Evolutionary conservation across 2,797 vertebrate species (phyloP).

Genomic region (Megalops cyprinoides): DNA sequence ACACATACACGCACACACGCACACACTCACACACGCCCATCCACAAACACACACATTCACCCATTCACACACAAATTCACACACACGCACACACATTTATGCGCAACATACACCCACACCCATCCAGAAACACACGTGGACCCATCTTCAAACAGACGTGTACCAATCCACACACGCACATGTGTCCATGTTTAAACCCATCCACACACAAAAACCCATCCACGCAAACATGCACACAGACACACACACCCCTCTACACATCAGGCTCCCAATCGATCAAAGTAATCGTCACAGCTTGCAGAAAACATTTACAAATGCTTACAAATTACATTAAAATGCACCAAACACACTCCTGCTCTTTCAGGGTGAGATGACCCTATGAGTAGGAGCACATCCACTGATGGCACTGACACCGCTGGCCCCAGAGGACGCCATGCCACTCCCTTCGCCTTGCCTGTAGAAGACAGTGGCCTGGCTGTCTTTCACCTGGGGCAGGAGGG

Average conservation of each 20-base stretch:
- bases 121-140: not conserved
- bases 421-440: not conserved
- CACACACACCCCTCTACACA: not conserved
- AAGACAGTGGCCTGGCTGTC: too few species aligned
- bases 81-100: not conserved
- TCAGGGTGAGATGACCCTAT: not conserved
- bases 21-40: not conserved
- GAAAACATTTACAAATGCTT: not conserved
- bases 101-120: not conserved
- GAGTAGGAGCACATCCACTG: not conserved
- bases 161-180: not conserved
- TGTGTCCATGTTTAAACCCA: too few species aligned
- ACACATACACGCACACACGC: conserved; percentile 14
- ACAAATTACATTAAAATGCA: not conserved
- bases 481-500: not conserved
- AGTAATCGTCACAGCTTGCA: not conserved
- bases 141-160: not conserved
- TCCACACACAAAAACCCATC: not conserved
- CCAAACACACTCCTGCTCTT: not conserved
- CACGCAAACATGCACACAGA: not conserved
- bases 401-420: not conserved
- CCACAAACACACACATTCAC: too few species aligned
- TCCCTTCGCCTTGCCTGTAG: not conserved
- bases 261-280: not conserved
- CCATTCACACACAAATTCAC: not conserved